Conservation (phyloP, 2,113 vertebrate genomes). For the Lepus timidus region DNA sequence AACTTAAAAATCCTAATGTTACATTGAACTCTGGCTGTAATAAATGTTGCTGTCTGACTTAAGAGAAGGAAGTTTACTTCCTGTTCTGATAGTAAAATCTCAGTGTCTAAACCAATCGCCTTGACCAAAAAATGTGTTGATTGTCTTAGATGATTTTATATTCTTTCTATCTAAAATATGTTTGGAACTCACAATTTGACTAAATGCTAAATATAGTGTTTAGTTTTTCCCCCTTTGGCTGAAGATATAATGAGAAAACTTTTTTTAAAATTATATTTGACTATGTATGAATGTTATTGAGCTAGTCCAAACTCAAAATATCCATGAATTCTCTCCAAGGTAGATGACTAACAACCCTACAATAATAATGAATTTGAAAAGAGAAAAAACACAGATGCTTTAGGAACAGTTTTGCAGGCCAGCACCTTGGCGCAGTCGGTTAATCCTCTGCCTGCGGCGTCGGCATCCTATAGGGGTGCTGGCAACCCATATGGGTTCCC, state of each 20-base stretch:
- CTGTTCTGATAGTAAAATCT: neutral
- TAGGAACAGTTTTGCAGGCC: neutral
- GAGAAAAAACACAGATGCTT: neutral
- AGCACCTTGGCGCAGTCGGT: no score
- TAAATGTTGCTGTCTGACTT: neutral
- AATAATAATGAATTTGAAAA: neutral
- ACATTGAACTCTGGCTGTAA: neutral
- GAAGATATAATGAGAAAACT: neutral
- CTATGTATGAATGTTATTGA: neutral
- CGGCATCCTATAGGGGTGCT: no score
- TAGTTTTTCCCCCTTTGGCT: neutral
- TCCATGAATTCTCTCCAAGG: neutral
- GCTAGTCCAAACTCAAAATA: neutral
- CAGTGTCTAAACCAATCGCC: neutral
- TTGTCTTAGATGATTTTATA: neutral
- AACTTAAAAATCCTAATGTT: neutral
- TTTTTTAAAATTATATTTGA: neutral
- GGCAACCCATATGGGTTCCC: no score
- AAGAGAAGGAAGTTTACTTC: neutral
- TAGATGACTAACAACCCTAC: neutral
- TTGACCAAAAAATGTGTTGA: neutral
- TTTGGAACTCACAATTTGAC: neutral
- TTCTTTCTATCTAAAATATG: neutral
- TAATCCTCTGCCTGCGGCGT: no score
- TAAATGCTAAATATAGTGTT: neutral